Base-by-base conservation (phyloP, 2,888 invertebrate species). In the Stenolophus ochropezus region DNA sequence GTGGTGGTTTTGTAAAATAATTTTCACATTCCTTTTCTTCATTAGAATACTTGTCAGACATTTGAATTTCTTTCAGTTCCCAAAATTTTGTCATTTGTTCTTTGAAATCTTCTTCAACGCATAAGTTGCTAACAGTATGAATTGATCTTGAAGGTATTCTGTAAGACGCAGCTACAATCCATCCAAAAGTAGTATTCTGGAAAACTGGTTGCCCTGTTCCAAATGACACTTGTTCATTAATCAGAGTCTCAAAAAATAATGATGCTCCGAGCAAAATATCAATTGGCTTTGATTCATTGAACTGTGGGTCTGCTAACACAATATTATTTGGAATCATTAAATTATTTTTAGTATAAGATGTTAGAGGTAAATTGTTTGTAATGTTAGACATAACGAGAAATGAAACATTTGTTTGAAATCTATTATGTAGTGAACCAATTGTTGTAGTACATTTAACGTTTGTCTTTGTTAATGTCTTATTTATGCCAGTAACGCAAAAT, bases 131-230 rank as follows among this genome's bases (percentile, higher is more conserved):
- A 23, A 73, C 4, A 11, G 47, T 4, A 49, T 49, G 11, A 5
- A 27, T 49, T 49, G 47, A n/a, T 49, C n/a, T 49, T 8, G 47
- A 49, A 49, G 8, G 47, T 49, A 27, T n/a, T 27, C 27, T 27
- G 5, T 5, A 27, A 27, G 27, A 5, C 2, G 47, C 47, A 11
- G 42, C 16, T 16, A 73, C 18, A 16, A 73, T 47, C 73, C 73
- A 73, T 11, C 73, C 73, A 11, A 73, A 47, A 6, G 11, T 4
- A 14, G 73, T 73, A 33, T 73, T 73, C 16, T 73, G 33, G 1
- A 73, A 18, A 4, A 73, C n/a, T 14, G 42, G 73, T 73, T 73
- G 6, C 5, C 33, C 6, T 18, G 8, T 47, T 11, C 47, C 47
- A 14, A 47, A 73, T 14, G 14, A 16, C 6, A 47, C 3, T 21